Conservation (phyloP, 2,888 invertebrate species). For the Patella pellucida region DNA sequence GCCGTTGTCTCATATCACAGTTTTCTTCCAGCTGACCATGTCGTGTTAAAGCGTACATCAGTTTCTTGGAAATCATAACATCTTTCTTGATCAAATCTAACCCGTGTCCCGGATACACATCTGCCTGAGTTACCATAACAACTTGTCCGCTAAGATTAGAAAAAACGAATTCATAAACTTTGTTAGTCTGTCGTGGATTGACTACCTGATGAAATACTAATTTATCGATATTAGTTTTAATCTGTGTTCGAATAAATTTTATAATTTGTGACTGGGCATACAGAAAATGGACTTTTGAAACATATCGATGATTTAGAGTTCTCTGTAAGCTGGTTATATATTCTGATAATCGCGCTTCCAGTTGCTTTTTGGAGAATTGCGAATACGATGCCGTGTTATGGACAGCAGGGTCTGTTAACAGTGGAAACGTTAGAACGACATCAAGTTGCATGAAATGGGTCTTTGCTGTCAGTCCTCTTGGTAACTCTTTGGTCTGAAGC, state of each 20-base stretch:
- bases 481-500: no score
- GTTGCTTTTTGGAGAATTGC: no score
- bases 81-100: constrained; percentile 15
- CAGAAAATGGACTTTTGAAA: constrained; percentile 14
- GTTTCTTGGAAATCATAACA: not conserved
- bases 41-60: constrained; percentile 22
- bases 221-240: not conserved
- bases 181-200: not conserved
- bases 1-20: constrained; percentile 19
- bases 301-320: constrained; percentile 16
- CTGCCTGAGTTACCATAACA: constrained; percentile 23
- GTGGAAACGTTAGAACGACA: no score
- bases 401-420: no score
- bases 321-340: constrained; percentile 11
- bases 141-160: constrained; percentile 9
- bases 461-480: no score
- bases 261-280: constrained; percentile 4
- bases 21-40: constrained; percentile 17
- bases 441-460: no score
- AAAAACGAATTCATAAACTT: constrained; percentile 16
- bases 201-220: no score
- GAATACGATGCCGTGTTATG: no score
- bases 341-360: constrained; percentile 11
- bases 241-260: not conserved
- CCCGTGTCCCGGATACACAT: constrained; percentile 20